phyloP scores from a whole-genome alignment of 2,888 invertebrate species.

The Watsonalla cultraria region DNA sequence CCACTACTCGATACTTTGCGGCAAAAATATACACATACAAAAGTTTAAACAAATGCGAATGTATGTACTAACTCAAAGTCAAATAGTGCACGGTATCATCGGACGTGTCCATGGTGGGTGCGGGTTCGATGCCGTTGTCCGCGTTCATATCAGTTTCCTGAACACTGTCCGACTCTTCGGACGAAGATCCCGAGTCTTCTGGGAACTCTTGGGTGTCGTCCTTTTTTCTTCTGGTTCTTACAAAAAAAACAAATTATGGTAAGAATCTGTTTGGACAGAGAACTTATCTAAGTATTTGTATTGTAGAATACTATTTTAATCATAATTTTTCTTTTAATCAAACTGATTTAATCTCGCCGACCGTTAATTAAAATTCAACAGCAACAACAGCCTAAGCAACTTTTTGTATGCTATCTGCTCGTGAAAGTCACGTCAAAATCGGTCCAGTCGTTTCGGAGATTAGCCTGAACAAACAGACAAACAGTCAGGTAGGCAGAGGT shows the following conservation, averaged over 20 bases:
- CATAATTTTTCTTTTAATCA: too few relatives aligned
- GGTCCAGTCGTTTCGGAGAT: too few relatives aligned
- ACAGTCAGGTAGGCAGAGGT: too few relatives aligned
- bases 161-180: slow-evolving; percentile 25
- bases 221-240: slow-evolving; percentile 41
- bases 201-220: slow-evolving; percentile 24
- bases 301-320: neutral
- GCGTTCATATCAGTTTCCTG: slow-evolving; percentile 19
- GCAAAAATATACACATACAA: too few relatives aligned
- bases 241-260: neutral
- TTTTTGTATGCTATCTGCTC: too few relatives aligned
- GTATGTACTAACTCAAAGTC: slow-evolving; percentile 12
- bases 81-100: slow-evolving; percentile 34
- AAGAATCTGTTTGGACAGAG: neutral
- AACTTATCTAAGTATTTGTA: neutral
- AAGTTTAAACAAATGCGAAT: too few relatives aligned
- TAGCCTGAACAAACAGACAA: too few relatives aligned
- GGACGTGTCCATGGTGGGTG: slow-evolving; percentile 5
- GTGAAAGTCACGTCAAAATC: too few relatives aligned
- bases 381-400: too few relatives aligned
- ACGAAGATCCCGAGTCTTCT: slow-evolving; percentile 18
- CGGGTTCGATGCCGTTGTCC: slow-evolving; percentile 13
- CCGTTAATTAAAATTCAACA: too few relatives aligned
- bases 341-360: too few relatives aligned
- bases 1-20: too few relatives aligned